Conservation (phyloP, 2,113 vertebrate species). For the Triplophysa siluroides region DNA sequence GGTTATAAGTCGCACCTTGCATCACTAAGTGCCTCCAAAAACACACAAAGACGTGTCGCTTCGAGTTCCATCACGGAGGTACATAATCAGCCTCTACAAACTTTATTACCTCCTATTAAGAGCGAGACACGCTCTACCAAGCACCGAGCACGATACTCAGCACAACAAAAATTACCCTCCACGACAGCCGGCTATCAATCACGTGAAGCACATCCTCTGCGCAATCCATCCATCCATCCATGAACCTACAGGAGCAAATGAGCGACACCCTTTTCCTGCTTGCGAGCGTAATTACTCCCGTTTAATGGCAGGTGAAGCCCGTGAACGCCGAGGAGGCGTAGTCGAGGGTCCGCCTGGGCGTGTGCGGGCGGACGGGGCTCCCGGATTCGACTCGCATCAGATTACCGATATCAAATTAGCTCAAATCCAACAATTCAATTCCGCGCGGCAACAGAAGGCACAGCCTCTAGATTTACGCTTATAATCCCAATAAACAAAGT, state of each 20-base stretch:
- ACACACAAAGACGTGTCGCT: slow-evolving; percentile 8
- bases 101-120: slow-evolving; percentile 45
- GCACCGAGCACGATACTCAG: slow-evolving; percentile 4
- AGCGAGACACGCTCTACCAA: slow-evolving; percentile 27
- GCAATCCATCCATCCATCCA: slow-evolving; percentile 29
- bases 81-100: slow-evolving; percentile 29
- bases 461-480: background rate
- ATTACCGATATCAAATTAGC: background rate
- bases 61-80: background rate
- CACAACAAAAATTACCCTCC: slow-evolving; percentile 36
- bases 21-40: background rate
- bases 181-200: slow-evolving; percentile 47
- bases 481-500: background rate
- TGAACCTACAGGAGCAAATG: slow-evolving; percentile 32
- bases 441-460: background rate
- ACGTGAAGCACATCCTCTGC: slow-evolving; percentile 6
- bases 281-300: background rate
- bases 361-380: background rate
- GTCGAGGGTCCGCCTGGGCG: background rate
- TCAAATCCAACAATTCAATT: slow-evolving; percentile 32
- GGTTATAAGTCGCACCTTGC: background rate
- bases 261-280: slow-evolving; percentile 30
- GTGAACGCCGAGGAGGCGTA: slow-evolving; percentile 1
- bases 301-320: slow-evolving; percentile 14
- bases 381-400: background rate